Evolutionary conservation across 2,113 vertebrate genomes (phyloP).

Genomic region (Urocitellus parryii): DNA sequence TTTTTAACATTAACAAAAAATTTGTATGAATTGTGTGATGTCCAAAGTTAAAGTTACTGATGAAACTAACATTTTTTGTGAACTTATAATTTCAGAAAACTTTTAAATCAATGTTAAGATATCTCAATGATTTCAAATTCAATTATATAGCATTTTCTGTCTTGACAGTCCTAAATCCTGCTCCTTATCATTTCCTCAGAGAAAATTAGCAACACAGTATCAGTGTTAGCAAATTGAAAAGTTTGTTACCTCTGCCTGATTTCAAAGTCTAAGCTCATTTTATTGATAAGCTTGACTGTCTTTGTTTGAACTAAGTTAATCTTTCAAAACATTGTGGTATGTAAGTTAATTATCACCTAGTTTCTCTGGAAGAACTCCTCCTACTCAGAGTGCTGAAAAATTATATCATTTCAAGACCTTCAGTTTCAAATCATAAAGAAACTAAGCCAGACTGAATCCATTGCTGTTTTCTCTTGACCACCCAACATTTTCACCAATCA

Average conservation of each 20-base stretch:
- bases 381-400: background rate
- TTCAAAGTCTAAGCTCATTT: background rate
- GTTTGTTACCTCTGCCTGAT: background rate
- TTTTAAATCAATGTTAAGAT: background rate
- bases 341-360: background rate
- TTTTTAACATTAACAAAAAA: background rate
- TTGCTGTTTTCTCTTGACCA: background rate
- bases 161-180: background rate
- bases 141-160: background rate
- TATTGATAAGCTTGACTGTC: background rate
- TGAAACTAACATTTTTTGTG: background rate
- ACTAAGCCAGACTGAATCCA: background rate
- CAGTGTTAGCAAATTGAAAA: background rate
- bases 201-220: background rate
- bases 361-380: background rate
- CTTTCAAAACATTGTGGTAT: background rate
- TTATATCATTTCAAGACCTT: background rate
- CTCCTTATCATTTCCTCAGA: conserved; percentile 3
- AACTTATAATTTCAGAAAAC: background rate
- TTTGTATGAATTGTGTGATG: background rate
- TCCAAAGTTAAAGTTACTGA: background rate
- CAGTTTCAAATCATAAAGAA: background rate
- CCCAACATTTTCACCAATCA: background rate
- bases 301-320: background rate
- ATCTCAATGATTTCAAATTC: background rate